Evolutionary conservation across 2,113 vertebrate genomes (phyloP), one percentile per base, ranked within the genome.

Genomic region (Tympanuchus pallidicinctus): DNA sequence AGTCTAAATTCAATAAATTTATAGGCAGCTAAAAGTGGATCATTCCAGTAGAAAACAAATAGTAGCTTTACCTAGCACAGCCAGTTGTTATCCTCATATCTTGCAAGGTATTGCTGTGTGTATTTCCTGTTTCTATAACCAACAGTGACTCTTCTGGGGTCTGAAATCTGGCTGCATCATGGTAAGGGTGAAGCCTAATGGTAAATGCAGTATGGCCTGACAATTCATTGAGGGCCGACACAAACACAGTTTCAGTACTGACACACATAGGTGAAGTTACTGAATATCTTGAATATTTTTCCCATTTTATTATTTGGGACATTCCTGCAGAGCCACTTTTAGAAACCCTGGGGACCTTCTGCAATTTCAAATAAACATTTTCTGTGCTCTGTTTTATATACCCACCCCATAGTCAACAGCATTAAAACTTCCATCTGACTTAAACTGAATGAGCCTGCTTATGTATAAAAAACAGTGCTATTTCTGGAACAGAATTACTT

Each of bases 131-230:
- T 72, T 52, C 47, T 18, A 12, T 25, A 67, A 56, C n/a, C 40
- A 48, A 10, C 42, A 27, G 52, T 8, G 1, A 8, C 10, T n/a
- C 34, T 5, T 22, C 14, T 8, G 3, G 1, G 1, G 8, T 25
- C 40, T 63, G 10, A 34, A 27, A 5, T 30, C 47, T 67, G 17
- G 3, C 38, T 45, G 19, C 24, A 20, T 15, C 38, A 25, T 45
- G 6, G 0, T 3, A 32, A 32, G 45, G 45, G 20, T 21, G 24
- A 48, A 70, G 3, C 21, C 8, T 21, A 4, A 6, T 36, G 42
- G 34, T 54, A 43, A 50, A 71, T 1, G 13, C 47, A 57, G 28
- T 20, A 21, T 3, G 11, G 43, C 18, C 59, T 40, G 16, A n/a
- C 8, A 25, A 15, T 8, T 34, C 32, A n/a, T 34, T 25, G 54